These are phyloP conservation scores for Menidia beryllina DNA, from an alignment of 2,113 vertebrate genomes.

Conservation along the genomic window DNA sequence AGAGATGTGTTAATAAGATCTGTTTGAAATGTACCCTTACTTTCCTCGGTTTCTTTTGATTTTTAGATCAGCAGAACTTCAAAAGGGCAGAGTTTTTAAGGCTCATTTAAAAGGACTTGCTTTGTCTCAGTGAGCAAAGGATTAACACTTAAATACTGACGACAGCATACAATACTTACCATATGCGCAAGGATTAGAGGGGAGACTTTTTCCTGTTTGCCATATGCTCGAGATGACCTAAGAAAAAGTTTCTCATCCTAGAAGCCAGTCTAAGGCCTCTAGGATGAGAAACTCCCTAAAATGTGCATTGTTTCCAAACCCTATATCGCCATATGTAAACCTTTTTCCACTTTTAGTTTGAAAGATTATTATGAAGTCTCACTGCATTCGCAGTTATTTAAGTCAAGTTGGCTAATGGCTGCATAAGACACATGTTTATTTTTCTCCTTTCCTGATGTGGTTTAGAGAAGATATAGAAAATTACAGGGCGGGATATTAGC, in stretches of 20 bases:
- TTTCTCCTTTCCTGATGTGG: slow-evolving; percentile 57
- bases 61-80: slow-evolving; percentile 19
- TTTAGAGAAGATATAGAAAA: slow-evolving; percentile 64
- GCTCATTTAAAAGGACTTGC: slow-evolving; percentile 18
- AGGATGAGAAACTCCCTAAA: slow-evolving; percentile 10
- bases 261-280: too few relatives aligned
- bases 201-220: slow-evolving; percentile 25
- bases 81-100: background rate
- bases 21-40: slow-evolving; percentile 13
- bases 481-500: slow-evolving; percentile 60
- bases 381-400: too few relatives aligned
- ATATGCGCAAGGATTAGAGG: slow-evolving; percentile 43
- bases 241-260: slow-evolving; percentile 29
- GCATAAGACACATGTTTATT: slow-evolving; percentile 54
- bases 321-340: slow-evolving; percentile 9
- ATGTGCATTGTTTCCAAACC: background rate
- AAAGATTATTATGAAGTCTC: slow-evolving; percentile 13
- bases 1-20: slow-evolving; percentile 52
- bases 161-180: slow-evolving; percentile 51
- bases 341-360: slow-evolving; percentile 27
- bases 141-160: slow-evolving; percentile 42
- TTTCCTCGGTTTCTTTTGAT: slow-evolving; percentile 12
- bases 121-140: slow-evolving; percentile 22
- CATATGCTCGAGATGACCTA: slow-evolving; percentile 53
- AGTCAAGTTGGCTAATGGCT: slow-evolving; percentile 50